Conservation (phyloP, 2,888 invertebrate genomes). For the Campoplex capitator region DNA sequence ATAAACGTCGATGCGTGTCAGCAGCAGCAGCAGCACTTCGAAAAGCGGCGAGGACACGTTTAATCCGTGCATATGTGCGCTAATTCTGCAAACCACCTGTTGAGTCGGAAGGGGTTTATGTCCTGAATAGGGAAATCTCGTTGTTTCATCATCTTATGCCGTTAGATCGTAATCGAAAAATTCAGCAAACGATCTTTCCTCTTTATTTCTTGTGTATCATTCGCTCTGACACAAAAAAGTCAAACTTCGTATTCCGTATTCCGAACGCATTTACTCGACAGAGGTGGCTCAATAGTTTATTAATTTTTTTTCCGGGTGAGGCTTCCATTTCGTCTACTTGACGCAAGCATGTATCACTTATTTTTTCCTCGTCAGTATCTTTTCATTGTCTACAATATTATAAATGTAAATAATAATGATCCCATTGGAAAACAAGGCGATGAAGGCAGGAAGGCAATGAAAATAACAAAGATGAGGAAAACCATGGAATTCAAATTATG, state of each 20-base stretch:
- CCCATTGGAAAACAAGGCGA: not conserved
- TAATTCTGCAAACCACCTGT: slow-evolving; percentile 79
- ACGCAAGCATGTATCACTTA: not conserved
- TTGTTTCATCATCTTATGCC: not conserved
- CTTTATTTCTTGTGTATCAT: not conserved
- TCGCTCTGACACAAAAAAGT: not conserved
- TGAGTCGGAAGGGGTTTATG: slow-evolving; percentile 70
- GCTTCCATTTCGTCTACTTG: not conserved
- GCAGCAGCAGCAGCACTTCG: slow-evolving; percentile 34
- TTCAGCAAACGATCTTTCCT: no score
- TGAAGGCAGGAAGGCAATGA: not conserved
- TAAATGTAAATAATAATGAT: not conserved
- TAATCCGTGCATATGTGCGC: slow-evolving; percentile 78
- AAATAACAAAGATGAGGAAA: slow-evolving; percentile 16
- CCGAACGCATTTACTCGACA: not conserved
- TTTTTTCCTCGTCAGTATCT: not conserved
- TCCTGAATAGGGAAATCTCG: not conserved
- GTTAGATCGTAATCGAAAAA: no score
- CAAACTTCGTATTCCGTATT: not conserved
- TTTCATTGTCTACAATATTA: not conserved
- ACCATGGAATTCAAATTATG: not conserved
- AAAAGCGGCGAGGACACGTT: slow-evolving; percentile 67
- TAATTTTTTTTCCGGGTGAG: no score
- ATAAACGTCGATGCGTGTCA: slow-evolving; percentile 55
- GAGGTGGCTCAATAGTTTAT: not conserved